Evolutionary conservation across 2,113 vertebrate species (phyloP).

Genomic region (Myrmophylax atrothorax): DNA sequence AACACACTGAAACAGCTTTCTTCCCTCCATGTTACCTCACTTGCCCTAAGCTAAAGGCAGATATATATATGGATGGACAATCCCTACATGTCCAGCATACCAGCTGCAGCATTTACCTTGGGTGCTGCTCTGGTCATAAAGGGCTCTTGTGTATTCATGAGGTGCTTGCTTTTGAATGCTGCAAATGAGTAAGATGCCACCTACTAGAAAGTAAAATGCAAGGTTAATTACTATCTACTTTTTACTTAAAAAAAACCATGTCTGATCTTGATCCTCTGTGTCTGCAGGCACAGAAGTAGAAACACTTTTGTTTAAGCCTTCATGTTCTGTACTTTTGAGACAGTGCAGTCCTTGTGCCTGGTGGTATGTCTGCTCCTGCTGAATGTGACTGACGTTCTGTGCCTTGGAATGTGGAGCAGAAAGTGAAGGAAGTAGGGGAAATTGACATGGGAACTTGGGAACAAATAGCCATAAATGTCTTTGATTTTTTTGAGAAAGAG

Average conservation of each 20-base stretch:
- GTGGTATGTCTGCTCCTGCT: neutral
- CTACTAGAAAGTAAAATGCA: neutral
- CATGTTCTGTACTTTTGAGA: neutral
- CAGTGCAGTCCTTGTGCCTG: neutral
- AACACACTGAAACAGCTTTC: neutral
- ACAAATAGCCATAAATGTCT: neutral
- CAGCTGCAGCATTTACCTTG: neutral
- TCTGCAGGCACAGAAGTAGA: neutral
- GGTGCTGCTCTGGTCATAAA: neutral
- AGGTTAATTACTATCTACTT: neutral
- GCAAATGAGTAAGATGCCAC: neutral
- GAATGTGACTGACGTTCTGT: neutral
- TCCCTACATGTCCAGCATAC: rapidly evolving
- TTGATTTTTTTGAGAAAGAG: neutral
- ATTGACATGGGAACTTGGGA: neutral
- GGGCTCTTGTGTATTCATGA: neutral
- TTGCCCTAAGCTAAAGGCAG: neutral
- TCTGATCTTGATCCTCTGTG: neutral
- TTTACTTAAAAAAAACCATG: neutral
- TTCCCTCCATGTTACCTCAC: neutral
- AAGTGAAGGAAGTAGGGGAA: neutral
- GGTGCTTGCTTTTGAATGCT: neutral
- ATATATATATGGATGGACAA: neutral
- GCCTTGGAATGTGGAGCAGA: neutral
- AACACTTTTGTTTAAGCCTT: neutral